phyloP scores from a whole-genome alignment of 2,797 vertebrate genomes.

The Spinus pinus region DNA sequence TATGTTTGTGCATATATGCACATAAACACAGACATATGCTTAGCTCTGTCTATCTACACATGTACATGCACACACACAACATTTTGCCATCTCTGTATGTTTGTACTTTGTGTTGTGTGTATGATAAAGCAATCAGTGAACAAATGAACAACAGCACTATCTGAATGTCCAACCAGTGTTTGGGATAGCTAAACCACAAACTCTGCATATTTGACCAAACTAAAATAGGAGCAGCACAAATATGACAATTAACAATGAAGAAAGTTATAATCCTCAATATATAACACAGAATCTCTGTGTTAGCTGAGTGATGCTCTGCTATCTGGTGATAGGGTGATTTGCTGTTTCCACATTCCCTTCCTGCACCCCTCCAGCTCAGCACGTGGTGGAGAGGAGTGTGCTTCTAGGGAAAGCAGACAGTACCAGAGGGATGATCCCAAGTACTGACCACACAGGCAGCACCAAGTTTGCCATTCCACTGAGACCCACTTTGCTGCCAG shows the following conservation, averaged over 20 bases:
- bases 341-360: fast-evolving
- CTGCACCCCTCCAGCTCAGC: too few species aligned
- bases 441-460: not conserved
- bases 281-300: not conserved
- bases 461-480: not conserved
- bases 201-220: not conserved
- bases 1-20: not conserved
- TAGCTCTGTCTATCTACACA: not conserved
- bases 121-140: not conserved
- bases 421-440: not conserved
- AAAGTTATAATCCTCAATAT: not conserved
- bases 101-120: not conserved
- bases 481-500: not conserved
- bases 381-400: fast-evolving
- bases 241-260: not conserved
- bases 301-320: not conserved
- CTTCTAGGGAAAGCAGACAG: not conserved
- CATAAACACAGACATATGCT: not conserved
- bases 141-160: not conserved
- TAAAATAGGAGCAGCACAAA: not conserved
- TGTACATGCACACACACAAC: too few species aligned
- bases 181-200: not conserved
- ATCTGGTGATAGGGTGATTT: fast-evolving
- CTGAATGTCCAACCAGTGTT: not conserved
- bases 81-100: not conserved